Evolutionary conservation across 2,113 vertebrate species (phyloP).

Genomic region (Mystacornis crossleyi): DNA sequence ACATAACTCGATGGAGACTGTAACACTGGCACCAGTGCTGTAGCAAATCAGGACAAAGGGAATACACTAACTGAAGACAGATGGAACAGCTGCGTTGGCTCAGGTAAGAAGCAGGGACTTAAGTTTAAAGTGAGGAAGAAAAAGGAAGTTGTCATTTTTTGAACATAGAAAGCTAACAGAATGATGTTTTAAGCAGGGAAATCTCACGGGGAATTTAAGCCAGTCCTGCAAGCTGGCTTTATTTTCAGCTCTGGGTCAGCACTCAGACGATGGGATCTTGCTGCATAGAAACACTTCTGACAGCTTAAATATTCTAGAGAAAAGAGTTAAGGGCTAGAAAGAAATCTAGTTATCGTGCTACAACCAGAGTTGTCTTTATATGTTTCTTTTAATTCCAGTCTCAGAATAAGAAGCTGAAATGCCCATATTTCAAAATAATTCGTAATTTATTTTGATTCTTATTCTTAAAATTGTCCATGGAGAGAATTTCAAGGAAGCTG

Average conservation of each 20-base stretch:
- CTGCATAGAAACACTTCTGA: background rate
- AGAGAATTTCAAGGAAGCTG: background rate
- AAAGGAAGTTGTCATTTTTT: background rate
- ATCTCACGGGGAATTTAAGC: background rate
- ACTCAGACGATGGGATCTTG: background rate
- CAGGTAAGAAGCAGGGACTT: background rate
- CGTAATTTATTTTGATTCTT: background rate
- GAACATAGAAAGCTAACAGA: background rate
- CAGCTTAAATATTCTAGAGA: background rate
- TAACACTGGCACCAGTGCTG: background rate
- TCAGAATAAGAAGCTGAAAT: background rate
- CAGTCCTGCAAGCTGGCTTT: conserved; percentile 10
- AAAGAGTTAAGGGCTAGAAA: background rate
- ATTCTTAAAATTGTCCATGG: background rate
- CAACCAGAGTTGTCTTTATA: background rate
- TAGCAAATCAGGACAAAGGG: background rate
- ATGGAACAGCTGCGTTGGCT: background rate
- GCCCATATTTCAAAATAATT: background rate
- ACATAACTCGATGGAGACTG: background rate
- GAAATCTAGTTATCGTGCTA: background rate
- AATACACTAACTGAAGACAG: background rate
- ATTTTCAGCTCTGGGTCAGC: conserved; percentile 17
- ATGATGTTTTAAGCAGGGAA: background rate
- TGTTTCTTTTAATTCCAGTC: background rate
- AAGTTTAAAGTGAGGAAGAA: background rate